Conservation (phyloP, 2,797 vertebrate species). For the Syngnathus rostellatus region DNA sequence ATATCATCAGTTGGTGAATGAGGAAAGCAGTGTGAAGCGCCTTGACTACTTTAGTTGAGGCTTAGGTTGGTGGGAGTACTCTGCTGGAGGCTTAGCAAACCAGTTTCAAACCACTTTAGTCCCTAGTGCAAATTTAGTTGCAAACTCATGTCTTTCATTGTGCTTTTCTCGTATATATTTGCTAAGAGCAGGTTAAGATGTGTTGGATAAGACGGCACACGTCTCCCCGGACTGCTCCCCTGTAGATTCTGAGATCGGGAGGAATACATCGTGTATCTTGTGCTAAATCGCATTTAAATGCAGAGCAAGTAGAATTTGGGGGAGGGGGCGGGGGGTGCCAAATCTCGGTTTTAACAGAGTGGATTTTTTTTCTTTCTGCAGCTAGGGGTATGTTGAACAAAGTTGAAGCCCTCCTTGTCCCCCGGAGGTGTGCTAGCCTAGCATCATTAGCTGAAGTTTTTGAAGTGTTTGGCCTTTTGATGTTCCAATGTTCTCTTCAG, state of each 20-base stretch:
- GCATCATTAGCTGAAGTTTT: constrained; percentile 78
- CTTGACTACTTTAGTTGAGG: constrained; percentile 19
- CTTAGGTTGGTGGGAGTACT: constrained; percentile 10
- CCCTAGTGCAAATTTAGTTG: constrained; percentile 5
- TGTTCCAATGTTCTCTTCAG: constrained; percentile 73
- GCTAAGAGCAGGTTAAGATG: constrained; percentile 44
- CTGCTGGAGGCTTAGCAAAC: constrained; percentile 17
- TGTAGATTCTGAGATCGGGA: constrained; percentile 39
- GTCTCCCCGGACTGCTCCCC: constrained; percentile 32
- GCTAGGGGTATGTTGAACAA: constrained; percentile 59
- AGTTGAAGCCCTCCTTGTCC: constrained; percentile 59
- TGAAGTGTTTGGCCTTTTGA: constrained; percentile 79
- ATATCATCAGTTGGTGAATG: no score
- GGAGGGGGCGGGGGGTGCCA: constrained; percentile 39
- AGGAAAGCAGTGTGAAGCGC: no score
- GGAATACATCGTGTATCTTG: constrained; percentile 53
- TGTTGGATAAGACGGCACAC: constrained; percentile 46
- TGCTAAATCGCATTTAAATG: constrained; percentile 60
- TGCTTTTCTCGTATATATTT: constrained; percentile 35
- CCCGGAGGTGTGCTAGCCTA: constrained; percentile 51
- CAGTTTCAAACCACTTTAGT: constrained; percentile 19
- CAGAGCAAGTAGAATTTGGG: constrained; percentile 32
- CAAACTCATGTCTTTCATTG: constrained; percentile 26
- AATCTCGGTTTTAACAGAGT: constrained; percentile 66
- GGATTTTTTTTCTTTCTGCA: constrained; percentile 36